Base-by-base conservation (phyloP, 2,888 invertebrate genomes). In the Lagria hirta region DNA sequence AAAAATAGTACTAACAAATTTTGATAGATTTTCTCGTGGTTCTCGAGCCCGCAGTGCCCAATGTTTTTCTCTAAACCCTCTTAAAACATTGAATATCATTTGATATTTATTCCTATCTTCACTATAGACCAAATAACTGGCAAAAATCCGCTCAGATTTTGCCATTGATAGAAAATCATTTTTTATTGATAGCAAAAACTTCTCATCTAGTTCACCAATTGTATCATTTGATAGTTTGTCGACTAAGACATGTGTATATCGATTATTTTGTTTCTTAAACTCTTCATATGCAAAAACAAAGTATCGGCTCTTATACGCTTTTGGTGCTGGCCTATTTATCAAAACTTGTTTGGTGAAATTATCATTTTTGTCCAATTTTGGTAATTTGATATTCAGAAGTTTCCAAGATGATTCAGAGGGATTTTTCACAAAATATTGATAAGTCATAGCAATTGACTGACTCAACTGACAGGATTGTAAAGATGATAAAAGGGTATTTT, bases 351-450 rank as follows among this genome's bases (percentile, higher is more conserved):
- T 4, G 5, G 30, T 30, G 13, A 30, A 30, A 14, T 30, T 18
- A 21, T 30, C 30, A 7, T 30, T 20, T n/a, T 30, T 30, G 12
- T 30, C 20, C 6, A 30, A 7, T 10, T 30, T 18, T 3, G 11
- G 12, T 11, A 30, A 20, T 8, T 30, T 30, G 4, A 3, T 18
- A 13, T 18, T 5, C 10, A 30, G 4, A 11, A 30, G 7, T 3
- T 20, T 21, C 30, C 30, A 30, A 3, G 20, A 2, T 3, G 7
- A 10, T 2, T 29, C 3, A 17, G 30, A 30, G 1, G 30, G 30
- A 11, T 30, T 30, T 30, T 30, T 30, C 7, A 30, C 20, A n/a
- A 30, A 30, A 21, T 30, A 13, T 11, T 20, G 18, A 11, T 30
- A 30, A 2, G 20, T 6, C 30, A 30, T 30, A 5, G 20, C 30